Conservation (phyloP, 2,888 invertebrate species). For the Lumbricus terrestris region DNA sequence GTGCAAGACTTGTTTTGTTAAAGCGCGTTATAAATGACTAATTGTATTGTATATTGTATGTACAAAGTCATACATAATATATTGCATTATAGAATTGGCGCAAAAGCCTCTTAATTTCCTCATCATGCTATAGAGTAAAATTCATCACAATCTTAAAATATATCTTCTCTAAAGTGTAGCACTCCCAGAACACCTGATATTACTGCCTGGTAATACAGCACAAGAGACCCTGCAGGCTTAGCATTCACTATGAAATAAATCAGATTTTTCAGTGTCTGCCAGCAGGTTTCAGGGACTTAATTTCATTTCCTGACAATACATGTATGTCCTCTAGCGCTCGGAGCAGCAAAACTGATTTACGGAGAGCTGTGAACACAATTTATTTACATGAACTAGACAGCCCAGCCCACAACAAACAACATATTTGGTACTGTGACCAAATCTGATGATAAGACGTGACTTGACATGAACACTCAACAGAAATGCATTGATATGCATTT, state of each 20-base stretch:
- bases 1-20: no score
- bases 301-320: background rate
- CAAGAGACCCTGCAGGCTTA: background rate
- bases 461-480: background rate
- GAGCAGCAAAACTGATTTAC: background rate
- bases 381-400: background rate
- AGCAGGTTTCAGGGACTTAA: background rate
- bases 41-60: no score
- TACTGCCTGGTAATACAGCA: background rate
- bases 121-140: background rate
- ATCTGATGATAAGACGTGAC: background rate
- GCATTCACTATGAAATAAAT: background rate
- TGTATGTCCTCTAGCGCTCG: background rate
- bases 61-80: background rate
- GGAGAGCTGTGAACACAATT: background rate
- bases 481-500: background rate
- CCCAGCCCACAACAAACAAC: background rate
- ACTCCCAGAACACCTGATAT: background rate
- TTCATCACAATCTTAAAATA: constrained; percentile 3
- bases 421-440: background rate
- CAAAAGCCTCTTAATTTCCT: background rate
- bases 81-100: background rate
- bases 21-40: no score
- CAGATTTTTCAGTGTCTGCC: background rate
- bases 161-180: background rate